Evolutionary conservation across 1,140 invertebrate genomes (phyloP).

Genomic region (Marisa cornuarietis): DNA sequence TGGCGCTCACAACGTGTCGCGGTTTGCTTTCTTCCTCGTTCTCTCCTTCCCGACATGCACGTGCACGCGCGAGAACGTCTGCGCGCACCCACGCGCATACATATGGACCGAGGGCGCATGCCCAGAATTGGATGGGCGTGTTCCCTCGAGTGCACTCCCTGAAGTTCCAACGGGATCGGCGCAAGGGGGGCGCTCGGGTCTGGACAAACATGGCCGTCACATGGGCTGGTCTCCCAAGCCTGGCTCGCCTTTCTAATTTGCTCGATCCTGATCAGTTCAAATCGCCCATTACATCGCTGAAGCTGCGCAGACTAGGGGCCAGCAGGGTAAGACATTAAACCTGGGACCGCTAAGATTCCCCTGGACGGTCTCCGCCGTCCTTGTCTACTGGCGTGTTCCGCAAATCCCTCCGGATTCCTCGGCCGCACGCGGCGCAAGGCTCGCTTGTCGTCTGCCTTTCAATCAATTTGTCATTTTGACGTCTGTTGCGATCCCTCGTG

Average conservation of each 20-base stretch:
- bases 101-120: conserved; percentile 17
- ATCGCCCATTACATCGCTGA: conserved; percentile 9
- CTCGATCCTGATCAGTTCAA: conserved; percentile 18
- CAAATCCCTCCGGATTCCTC: neutral
- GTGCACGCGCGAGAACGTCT: conserved; percentile 19
- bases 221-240: neutral
- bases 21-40: conserved; percentile 15
- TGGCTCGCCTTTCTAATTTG: conserved; percentile 16
- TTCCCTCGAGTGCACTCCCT: conserved; percentile 17
- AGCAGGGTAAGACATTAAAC: conserved; percentile 14
- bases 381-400: neutral
- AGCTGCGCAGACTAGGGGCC: conserved; percentile 11
- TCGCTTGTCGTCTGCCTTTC: conserved; percentile 33
- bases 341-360: conserved; percentile 3
- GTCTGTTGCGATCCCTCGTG: conserved; percentile 27
- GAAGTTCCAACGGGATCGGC: neutral
- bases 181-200: conserved; percentile 1
- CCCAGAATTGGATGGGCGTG: conserved; percentile 14
- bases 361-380: neutral
- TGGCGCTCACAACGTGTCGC: neutral
- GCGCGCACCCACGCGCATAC: conserved; percentile 23
- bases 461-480: conserved; percentile 42
- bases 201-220: conserved; percentile 19
- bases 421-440: conserved; percentile 11
- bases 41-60: conserved; percentile 5